A percentile compares a stretch with the other conserved stretches of the same genome.
Evolutionary conservation across 2,113 vertebrate genomes (phyloP).

Genomic region (Rattus norvegicus): GRCr8 NC_086021.1:166131501-166132000

Average conservation of each 20-base stretch:
- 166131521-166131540: not conserved
- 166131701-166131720: not conserved
- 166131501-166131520: not conserved
- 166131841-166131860: not conserved
- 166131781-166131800: not conserved
- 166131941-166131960: not conserved
- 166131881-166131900: not conserved
- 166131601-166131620: not conserved
- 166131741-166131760: not conserved
- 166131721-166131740: not conserved
- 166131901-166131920: not conserved
- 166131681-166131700: not conserved
- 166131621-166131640: not conserved
- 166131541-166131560: not conserved
- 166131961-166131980: constrained; percentile 1
- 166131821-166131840: not conserved
- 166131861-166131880: not conserved
- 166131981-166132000: constrained; percentile 15
- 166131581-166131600: not conserved
- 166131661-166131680: not conserved
- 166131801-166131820: not conserved
- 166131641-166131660: not conserved
- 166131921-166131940: not conserved
- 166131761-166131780: not conserved
- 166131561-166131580: not conserved